Evolutionary conservation across 2,888 invertebrate genomes (phyloP), one percentile per base, ranked within the genome.

Genomic region (Aelia acuminata): DNA sequence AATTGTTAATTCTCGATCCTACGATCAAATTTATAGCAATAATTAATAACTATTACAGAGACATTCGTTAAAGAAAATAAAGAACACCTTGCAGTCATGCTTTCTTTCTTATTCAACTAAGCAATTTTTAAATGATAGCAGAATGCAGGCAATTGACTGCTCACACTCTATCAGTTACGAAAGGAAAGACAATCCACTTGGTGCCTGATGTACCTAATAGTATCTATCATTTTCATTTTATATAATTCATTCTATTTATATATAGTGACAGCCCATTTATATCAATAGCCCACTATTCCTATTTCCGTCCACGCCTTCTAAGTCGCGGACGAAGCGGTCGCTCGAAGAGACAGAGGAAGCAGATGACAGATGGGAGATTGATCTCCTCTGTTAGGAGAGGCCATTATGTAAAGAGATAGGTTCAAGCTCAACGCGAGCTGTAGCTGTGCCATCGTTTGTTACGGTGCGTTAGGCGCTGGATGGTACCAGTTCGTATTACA

Each of bases 221-320:
- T 15, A 26, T 26, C 26, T 13, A 31, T 57, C 57, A 26, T 57
- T 57, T 57, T 26, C 57, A 57, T 57, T 57, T 53, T 57, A 57
- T 57, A 57, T 26, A 57, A 57, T 57, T 15, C 57, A 57, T 57
- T 57, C 57, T 57, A 57, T 57, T 57, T 57, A 57, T 57, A 57
- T 57, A 57, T 57, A 26, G 57, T 26, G 26, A 57, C 11, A 57
- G 26, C 0, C 26, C 26, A 57, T 57, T 57, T 57, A 57, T 26
- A 57, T 57, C 57, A 57, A 57, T 57, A 57, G 57, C 13, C 5
- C 3, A 3, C 57, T 57, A 13, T 13, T 57, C 26, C 26, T 57
- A 57, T 26, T 57, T 57, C 57, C 26, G 57, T 57, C 57, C 26
- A 57, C 57, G 57, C 26, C 57, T 57, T 31, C 2, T 26, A 57